A percentile compares a stretch with the other conserved stretches of the same genome.
Conservation (phyloP, 2,888 invertebrate genomes). For the Drosophila phalerata region DNA sequence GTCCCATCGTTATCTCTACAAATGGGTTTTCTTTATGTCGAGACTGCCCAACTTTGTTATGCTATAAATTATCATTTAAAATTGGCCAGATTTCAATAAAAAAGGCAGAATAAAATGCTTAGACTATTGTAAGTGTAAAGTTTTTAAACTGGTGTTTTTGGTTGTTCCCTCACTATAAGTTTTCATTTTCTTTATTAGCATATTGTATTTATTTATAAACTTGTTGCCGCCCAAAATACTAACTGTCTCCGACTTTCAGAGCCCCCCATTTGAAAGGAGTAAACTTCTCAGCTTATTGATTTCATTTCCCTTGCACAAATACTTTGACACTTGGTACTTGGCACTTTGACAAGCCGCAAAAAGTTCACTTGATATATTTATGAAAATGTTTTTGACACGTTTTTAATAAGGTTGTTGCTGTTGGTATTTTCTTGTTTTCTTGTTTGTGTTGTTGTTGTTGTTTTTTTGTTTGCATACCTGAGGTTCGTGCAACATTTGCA, state of each 20-base stretch:
- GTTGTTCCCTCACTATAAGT: conserved; percentile 18
- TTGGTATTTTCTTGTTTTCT: conserved; percentile 23
- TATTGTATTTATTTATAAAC: conserved; percentile 37
- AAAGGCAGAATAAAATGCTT: neutral
- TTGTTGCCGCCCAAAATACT: conserved; percentile 51
- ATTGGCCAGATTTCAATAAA: conserved; percentile 9
- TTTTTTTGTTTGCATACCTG: conserved; percentile 30
- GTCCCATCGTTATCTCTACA: conserved; percentile 35
- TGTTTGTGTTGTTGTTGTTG: conserved; percentile 11
- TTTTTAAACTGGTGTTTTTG: conserved; percentile 25
- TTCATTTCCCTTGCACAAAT: conserved; percentile 58
- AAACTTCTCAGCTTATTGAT: conserved; percentile 64
- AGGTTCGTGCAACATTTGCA: conserved; percentile 53
- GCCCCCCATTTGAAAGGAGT: conserved; percentile 6
- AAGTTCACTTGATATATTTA: conserved; percentile 76
- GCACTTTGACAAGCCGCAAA: conserved; percentile 73
- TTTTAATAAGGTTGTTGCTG: conserved; percentile 73
- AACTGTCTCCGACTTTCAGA: neutral
- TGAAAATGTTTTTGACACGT: conserved; percentile 80
- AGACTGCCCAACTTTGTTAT: conserved; percentile 20
- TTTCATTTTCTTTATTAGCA: conserved; percentile 32
- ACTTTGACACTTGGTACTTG: conserved; percentile 77
- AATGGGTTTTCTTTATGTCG: conserved; percentile 41
- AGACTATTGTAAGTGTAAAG: neutral
- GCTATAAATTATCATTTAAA: conserved; percentile 44